Base-by-base conservation (phyloP, 2,888 invertebrate species). In the Peribatodes rhomboidaria region DNA sequence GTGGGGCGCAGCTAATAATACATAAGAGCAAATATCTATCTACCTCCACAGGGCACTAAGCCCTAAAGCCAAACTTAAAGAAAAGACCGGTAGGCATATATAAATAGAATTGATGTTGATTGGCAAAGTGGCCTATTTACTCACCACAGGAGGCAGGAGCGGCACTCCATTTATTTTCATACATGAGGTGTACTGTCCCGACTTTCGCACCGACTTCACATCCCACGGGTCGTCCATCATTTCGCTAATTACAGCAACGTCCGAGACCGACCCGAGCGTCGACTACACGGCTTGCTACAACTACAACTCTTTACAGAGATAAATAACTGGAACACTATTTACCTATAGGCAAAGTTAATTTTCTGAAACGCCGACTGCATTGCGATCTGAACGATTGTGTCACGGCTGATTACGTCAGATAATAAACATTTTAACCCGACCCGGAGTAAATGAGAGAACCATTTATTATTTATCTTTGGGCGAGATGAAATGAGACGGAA, bases 111-210 rank as follows among this genome's bases (percentile, higher is more conserved):
- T 27, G 27, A 2, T 57, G 42, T 47, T 49, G 42, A 37, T 57
- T n/a, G 68, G 33, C 8, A 44, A 35, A 49, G 27, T 18, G n/a
- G 39, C 14, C 27, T 14, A 27, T 54, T 2, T 35, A 55, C 94
- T 94, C 92, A 97, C 97, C 88, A 97, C 87, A 50, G 97, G 97
- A 57, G 97, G 97, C 68, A 97, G 94, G 71, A 97, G 95, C 18
- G 96, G 95, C 55, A 94, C 90, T 62, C 97, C 97, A 85, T 95
- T 95, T 72, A 97, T 93, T 93, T 95, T 96, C 83, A 97, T 96
- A 76, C 95, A 95, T 49, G 97, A 97, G 60, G 94, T 87, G 79
- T 95, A 96, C 65, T 90, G 89, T 57, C 85, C 84, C 2, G 86
- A 78, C 65, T 85, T 84, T 63, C 87, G 85, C 76, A 91, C 90